phyloP scores from a whole-genome alignment of 2,888 invertebrate genomes.

The Rhagium mordax region DNA sequence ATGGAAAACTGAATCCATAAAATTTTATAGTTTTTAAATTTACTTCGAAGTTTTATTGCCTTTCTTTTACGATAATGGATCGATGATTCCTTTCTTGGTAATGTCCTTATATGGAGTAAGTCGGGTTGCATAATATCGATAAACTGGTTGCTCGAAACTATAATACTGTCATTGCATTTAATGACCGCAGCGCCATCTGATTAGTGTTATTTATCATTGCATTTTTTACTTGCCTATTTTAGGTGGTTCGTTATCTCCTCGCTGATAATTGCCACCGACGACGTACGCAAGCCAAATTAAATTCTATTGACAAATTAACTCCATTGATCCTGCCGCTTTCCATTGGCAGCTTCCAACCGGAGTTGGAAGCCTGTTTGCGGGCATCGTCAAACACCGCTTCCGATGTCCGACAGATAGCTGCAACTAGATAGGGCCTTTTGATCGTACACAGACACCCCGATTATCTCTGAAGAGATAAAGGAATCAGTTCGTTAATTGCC shows the following conservation, averaged over 20 bases:
- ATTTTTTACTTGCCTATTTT: too few relatives aligned
- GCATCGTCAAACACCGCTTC: too few relatives aligned
- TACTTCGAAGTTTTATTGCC: not conserved
- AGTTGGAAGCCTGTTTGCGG: too few relatives aligned
- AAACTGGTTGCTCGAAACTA: too few relatives aligned
- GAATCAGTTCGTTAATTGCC: too few relatives aligned
- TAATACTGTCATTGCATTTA: too few relatives aligned
- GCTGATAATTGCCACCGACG: not conserved
- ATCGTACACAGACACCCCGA: too few relatives aligned
- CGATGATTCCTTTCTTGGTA: not conserved
- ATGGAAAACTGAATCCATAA: conserved; percentile 2
- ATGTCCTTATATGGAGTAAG: not conserved
- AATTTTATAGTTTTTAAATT: conserved; percentile 3
- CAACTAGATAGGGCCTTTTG: too few relatives aligned
- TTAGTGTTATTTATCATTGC: too few relatives aligned
- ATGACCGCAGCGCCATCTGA: too few relatives aligned
- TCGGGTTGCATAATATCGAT: not conserved
- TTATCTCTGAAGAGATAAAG: too few relatives aligned
- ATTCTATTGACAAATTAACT: conserved; percentile 10
- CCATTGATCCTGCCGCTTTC: conserved; percentile 2
- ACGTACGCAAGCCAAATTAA: not conserved
- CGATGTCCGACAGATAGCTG: too few relatives aligned
- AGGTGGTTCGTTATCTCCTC: not conserved
- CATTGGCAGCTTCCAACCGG: not conserved
- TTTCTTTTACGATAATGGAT: not conserved